Evolutionary conservation across 2,888 invertebrate species (phyloP), one percentile per base, ranked within the genome.

Genomic region (Dicranocentrus wangi): DNA sequence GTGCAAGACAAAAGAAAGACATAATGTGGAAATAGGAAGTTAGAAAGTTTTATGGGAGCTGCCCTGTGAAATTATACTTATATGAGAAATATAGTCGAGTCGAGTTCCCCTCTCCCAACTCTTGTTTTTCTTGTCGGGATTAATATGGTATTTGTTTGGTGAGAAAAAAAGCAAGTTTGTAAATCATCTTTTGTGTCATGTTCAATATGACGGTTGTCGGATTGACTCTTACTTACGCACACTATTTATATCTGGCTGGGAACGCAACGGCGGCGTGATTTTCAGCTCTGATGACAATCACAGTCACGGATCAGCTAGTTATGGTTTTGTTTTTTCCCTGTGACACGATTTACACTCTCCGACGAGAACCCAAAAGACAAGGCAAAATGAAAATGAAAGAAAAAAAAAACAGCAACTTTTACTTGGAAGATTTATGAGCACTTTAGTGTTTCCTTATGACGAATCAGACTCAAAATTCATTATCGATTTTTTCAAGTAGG

Each of bases 1-100:
- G n/a, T n/a, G n/a, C n/a, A n/a, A n/a, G n/a, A n/a, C n/a, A n/a
- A 21, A 28, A 25, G 7, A 19, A 28, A 27, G 61, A 27, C n/a
- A 15, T 28, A n/a, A 32, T 32, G 32, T 32, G 32, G 3, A 32
- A 32, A 32, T 28, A 61, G 73, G 73, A 73, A 73, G 73, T 73
- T n/a, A 73, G 73, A 73, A 73, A 73, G 73, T 73, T 65, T 73
- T 65, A 55, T 73, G 73, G 65, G 73, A 72, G 25, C 63, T 72
- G 63, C 51, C 72, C 72, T 63, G 72, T 63, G 61, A 72, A 71
- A 72, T 72, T 60, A 43, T n/a, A n/a, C n/a, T n/a, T n/a, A n/a
- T n/a, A n/a, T 63, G 72, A 63, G 72, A 72, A 72, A 72, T 63
- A 72, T 63, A 39, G 7, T 39, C 13, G 72, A 60, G 47, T 19